Conservation (phyloP, 2,888 invertebrate genomes). For the Pyralis farinalis region DNA sequence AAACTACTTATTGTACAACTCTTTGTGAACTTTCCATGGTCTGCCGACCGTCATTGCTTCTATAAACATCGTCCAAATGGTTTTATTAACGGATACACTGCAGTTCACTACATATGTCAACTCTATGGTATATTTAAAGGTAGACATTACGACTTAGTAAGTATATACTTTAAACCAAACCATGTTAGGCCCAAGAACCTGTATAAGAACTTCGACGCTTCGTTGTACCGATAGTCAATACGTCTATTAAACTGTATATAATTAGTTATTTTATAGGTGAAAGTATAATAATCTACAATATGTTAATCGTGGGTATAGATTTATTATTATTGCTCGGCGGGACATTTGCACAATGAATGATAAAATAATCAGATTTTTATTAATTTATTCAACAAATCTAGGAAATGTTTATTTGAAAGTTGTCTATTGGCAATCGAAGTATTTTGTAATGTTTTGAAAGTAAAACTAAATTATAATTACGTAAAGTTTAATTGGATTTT, state of each 20-base stretch:
- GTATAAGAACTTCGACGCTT: no score
- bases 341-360: not conserved
- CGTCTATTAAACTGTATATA: no score
- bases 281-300: no score
- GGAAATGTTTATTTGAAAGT: not conserved
- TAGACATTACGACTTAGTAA: no score
- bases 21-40: conserved; percentile 54
- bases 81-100: conserved; percentile 1
- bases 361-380: not conserved
- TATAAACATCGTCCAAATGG: conserved; percentile 4
- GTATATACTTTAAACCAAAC: no score
- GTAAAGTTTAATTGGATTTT: not conserved
- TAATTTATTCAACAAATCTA: not conserved
- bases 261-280: no score
- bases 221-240: no score
- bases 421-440: not conserved
- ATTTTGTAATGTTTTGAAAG: not conserved
- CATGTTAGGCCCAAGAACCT: no score
- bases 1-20: conserved; percentile 31
- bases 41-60: conserved; percentile 26
- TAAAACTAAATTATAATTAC: not conserved
- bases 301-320: no score
- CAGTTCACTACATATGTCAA: not conserved
- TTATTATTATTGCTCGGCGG: no score
- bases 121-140: not conserved